These are phyloP conservation scores for Metellina segmentata DNA, from an alignment of 2,888 invertebrate genomes.

Conservation along the genomic window DNA sequence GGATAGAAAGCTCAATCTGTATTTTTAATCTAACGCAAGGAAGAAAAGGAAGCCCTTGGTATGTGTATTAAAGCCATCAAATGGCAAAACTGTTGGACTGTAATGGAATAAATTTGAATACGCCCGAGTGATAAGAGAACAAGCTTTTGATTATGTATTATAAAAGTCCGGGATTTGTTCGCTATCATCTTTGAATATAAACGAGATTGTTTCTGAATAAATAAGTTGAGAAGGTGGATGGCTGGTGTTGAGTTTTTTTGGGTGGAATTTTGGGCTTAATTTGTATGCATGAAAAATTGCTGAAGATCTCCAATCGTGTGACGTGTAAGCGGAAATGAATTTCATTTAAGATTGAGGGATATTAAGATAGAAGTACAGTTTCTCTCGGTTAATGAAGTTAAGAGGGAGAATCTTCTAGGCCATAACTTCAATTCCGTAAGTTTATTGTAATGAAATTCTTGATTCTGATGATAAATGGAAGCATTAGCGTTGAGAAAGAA, in stretches of 20 bases:
- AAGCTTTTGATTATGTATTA: conserved; percentile 71
- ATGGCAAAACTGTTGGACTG: conserved; percentile 35
- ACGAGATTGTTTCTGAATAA: conserved; percentile 68
- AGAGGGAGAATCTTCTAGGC: not conserved
- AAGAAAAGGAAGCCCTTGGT: not conserved
- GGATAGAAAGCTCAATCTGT: conserved; percentile 47
- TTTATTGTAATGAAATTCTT: conserved; percentile 66
- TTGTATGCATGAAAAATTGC: conserved; percentile 73
- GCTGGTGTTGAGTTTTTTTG: not conserved
- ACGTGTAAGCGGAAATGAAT: conserved; percentile 43
- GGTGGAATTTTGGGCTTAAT: conserved; percentile 39
- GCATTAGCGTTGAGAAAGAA: conserved; percentile 3
- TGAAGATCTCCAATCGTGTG: conserved; percentile 30
- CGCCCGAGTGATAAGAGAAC: conserved; percentile 60
- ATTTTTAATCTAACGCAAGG: conserved; percentile 69
- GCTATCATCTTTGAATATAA: conserved; percentile 54
- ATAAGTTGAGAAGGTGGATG: conserved; percentile 62
- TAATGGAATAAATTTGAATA: conserved; percentile 77
- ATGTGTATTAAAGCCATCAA: conserved; percentile 66
- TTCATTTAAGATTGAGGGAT: conserved; percentile 49
- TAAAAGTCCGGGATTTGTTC: conserved; percentile 57
- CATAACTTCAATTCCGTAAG: conserved; percentile 17
- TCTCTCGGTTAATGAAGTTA: conserved; percentile 27
- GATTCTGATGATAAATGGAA: conserved; percentile 59
- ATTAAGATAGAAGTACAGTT: conserved; percentile 37